Base-by-base conservation (phyloP, 2,797 vertebrate species). In the Nasua narica region DNA sequence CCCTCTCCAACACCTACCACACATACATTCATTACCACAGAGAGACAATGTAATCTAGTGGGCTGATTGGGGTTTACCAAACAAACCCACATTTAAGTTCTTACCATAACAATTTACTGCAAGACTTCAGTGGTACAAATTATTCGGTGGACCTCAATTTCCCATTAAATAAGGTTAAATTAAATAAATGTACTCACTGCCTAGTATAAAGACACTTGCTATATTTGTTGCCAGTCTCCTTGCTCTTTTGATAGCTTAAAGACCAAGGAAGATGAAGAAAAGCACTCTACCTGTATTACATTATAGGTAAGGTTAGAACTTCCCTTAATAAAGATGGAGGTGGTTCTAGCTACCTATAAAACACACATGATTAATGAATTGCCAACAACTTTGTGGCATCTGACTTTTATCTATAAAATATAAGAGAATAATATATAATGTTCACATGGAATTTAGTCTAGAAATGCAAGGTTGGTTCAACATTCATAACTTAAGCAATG, bases 331-430 rank as follows among this genome's bases (percentile, higher is more conserved):
- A 86, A 27, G 27, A 96, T 77, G 19, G 37, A 95, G 87, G 37
- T 79, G 32, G 23, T 74, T 56, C 69, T 90, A 87, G 19, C 25
- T 14, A 91, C 35, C 65, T 76, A 70, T 21, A 58, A 69, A 95
- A 74, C 16, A 77, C 19, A 91, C 50, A 70, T 23, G 11, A 25
- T 77, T 85, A 91, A 96, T 83, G 23, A 90, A 95, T 11, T 81
- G 25, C 35, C 52, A 84, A 58, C 58, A 67, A 83, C 40, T 81
- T 78, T 35, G 52, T 67, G 40, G 32, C 29, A 79, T 58, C 62
- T 74, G 14, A 86, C 25, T 87, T 92, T 54, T 90, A 69, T 43
- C 15, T 56, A 95, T 21, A 83, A 93, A 94, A 52, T 87, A n/a
- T 25, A 83, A 70, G 23, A 94, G 43, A 90, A 78, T 25, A 87